Percentiles rank a stretch among this genome's conserved stretches.
Conservation (phyloP, 1,140 invertebrate genomes). For the Bombus superbus region DNA sequence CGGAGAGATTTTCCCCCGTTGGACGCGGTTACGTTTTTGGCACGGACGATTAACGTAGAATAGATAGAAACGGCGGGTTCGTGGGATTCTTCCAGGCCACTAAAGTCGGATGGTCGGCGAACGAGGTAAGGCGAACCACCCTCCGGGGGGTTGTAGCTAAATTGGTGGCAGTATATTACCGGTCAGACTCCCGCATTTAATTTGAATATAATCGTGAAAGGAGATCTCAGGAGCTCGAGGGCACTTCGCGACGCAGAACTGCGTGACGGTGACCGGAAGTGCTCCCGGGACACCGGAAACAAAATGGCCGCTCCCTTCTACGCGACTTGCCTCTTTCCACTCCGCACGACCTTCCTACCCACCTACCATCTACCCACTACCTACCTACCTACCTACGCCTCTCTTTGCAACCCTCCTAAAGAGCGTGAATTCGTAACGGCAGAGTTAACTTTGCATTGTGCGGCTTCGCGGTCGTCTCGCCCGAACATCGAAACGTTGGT, state of each 20-base stretch:
- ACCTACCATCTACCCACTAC: constrained; percentile 15
- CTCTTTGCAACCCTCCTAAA: constrained; percentile 43
- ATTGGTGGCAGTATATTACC: constrained; percentile 83
- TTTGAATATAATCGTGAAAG: constrained; percentile 83
- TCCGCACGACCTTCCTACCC: constrained; percentile 40
- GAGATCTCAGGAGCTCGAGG: constrained; percentile 79
- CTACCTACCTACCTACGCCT: constrained; percentile 1
- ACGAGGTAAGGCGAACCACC: constrained; percentile 76
- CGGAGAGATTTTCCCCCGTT: constrained; percentile 27
- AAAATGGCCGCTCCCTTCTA: constrained; percentile 77
- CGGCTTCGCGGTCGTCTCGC: constrained; percentile 48
- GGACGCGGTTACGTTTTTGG: constrained; percentile 7
- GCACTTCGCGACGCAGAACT: constrained; percentile 77
- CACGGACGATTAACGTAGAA: constrained; percentile 11
- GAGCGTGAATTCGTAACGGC: constrained; percentile 70
- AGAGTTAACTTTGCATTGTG: constrained; percentile 76
- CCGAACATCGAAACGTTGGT: constrained; percentile 40
- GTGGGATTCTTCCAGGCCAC: constrained; percentile 66
- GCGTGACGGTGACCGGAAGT: constrained; percentile 82
- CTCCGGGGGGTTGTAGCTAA: constrained; percentile 80
- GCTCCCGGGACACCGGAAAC: constrained; percentile 81
- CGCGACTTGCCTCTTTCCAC: constrained; percentile 59
- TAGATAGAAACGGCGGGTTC: constrained; percentile 66
- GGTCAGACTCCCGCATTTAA: constrained; percentile 81
- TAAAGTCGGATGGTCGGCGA: constrained; percentile 25